phyloP scores from a whole-genome alignment of 2,888 invertebrate species.

The Chironomus riparius region DNA sequence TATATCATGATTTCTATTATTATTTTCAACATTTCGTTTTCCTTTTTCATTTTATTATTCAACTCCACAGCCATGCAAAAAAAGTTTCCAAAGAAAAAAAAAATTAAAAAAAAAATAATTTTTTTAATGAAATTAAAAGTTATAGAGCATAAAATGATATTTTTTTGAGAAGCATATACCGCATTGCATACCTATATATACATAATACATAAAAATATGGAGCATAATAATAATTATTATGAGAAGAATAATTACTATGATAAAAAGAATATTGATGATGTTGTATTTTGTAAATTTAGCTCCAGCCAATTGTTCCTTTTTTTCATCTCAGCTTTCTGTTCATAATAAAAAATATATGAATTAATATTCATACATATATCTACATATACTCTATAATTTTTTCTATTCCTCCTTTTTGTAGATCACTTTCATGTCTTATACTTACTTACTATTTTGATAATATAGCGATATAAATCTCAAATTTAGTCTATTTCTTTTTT shows the following conservation, averaged over 20 bases:
- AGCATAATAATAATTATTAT: background rate
- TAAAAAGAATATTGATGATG: background rate
- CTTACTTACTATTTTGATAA: no score
- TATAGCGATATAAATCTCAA: no score
- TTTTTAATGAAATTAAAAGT: background rate
- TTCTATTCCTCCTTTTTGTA: no score
- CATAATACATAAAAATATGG: background rate
- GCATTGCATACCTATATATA: background rate
- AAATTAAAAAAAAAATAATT: background rate
- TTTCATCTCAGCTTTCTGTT: background rate
- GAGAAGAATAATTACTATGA: background rate
- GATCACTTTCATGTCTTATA: no score
- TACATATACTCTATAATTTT: no score
- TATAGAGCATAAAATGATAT: background rate
- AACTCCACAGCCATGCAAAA: background rate
- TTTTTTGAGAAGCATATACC: background rate
- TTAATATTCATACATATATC: no score
- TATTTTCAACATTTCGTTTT: background rate
- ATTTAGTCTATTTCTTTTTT: no score
- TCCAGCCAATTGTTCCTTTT: conserved; percentile 17
- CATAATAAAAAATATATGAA: background rate
- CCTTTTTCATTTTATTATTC: background rate
- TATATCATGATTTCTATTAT: background rate
- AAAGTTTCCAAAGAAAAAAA: background rate
- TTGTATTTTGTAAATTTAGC: conserved; percentile 9